Percentiles rank a stretch among this genome's conserved stretches.
These are phyloP conservation scores for Lordiphosa andalusiaca DNA, from an alignment of 2,888 invertebrate genomes.

Conservation along the genomic window DNA sequence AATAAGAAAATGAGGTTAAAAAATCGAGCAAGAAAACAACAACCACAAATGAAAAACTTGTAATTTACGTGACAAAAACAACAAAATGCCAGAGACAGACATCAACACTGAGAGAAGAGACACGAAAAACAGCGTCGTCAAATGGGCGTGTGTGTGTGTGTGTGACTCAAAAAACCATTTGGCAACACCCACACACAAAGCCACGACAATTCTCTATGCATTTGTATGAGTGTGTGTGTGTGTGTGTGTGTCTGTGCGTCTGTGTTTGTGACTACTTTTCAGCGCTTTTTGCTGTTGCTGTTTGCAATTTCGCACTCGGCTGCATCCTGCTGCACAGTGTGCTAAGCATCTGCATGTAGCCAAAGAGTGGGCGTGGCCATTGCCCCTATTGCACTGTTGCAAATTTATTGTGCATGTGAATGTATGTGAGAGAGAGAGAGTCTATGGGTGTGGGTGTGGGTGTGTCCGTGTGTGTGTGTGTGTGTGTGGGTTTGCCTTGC, in stretches of 20 bases:
- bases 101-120: constrained; percentile 30
- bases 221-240: constrained; percentile 3
- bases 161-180: constrained; percentile 43
- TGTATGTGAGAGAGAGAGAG: constrained; percentile 13
- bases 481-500: constrained; percentile 38
- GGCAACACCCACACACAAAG: constrained; percentile 41
- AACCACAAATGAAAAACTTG: constrained; percentile 65
- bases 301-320: constrained; percentile 69
- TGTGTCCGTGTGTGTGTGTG: constrained; percentile 6
- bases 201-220: constrained; percentile 11
- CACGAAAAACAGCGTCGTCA: constrained; percentile 59
- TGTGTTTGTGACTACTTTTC: constrained; percentile 41
- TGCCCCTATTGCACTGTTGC: constrained; percentile 54
- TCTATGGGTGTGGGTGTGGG: not conserved
- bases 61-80: constrained; percentile 72
- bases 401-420: constrained; percentile 66
- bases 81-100: constrained; percentile 31
- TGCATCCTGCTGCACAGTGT: constrained; percentile 48
- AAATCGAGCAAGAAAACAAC: not conserved
- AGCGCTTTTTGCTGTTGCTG: constrained; percentile 41
- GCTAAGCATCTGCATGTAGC: constrained; percentile 43
- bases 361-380: constrained; percentile 40
- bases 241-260: constrained; percentile 7
- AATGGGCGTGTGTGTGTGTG: constrained; percentile 39
- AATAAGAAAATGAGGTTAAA: constrained; percentile 4